Percentiles rank a stretch among this genome's conserved stretches.
These are phyloP conservation scores for Cerastis rubricosa DNA, from an alignment of 2,888 invertebrate genomes.

Conservation along the genomic window DNA sequence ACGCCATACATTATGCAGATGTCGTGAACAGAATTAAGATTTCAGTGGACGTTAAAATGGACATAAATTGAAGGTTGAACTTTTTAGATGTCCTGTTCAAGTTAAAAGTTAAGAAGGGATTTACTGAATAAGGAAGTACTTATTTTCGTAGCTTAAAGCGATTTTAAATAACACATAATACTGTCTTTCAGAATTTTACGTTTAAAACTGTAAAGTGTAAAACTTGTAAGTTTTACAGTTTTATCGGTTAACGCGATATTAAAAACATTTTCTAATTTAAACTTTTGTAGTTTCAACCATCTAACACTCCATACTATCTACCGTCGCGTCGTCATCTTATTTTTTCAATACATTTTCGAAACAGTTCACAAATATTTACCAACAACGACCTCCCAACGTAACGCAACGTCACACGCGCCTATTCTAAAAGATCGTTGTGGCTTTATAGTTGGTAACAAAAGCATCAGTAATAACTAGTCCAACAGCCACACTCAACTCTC, in stretches of 20 bases:
- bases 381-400: neutral
- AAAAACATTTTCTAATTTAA: neutral
- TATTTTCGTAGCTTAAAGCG: neutral
- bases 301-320: neutral
- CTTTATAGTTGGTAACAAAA: neutral
- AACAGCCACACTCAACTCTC: conserved; percentile 10
- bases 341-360: neutral
- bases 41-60: conserved; percentile 14
- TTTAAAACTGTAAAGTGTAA: neutral
- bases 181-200: neutral
- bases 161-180: neutral
- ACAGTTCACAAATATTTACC: neutral
- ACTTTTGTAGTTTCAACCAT: neutral
- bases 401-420: neutral
- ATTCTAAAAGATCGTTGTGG: neutral
- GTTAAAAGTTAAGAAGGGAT: neutral
- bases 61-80: neutral
- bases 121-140: neutral
- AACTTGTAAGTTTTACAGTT: neutral
- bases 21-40: conserved; percentile 35
- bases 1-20: conserved; percentile 53
- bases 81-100: neutral
- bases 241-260: neutral
- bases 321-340: neutral
- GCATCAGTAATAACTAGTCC: no score